Evolutionary conservation across 2,113 vertebrate species (phyloP).

Genomic region (Bettongia penicillata): DNA sequence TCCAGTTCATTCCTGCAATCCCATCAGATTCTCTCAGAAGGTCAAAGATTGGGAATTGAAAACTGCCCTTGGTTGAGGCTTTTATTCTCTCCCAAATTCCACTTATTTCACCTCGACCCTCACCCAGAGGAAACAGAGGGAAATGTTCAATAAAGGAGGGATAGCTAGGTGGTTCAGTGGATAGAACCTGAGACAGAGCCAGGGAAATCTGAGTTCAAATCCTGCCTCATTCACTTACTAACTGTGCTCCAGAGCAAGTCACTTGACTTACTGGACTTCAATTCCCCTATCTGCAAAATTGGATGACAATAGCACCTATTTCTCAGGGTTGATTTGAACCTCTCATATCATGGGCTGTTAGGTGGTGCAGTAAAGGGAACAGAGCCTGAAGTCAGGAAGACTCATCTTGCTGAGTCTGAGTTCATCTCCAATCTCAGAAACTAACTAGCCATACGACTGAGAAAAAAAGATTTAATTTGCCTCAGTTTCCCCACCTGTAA

Average conservation of each 20-base stretch:
- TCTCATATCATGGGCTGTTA: neutral
- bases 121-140: neutral
- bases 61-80: neutral
- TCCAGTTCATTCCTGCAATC: slow-evolving; percentile 59
- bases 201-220: neutral
- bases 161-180: neutral
- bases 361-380: too few species aligned
- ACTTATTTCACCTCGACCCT: neutral
- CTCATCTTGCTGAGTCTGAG: neutral
- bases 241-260: neutral
- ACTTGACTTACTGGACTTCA: neutral
- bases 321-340: neutral
- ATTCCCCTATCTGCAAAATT: neutral
- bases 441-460: neutral
- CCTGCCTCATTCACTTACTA: neutral
- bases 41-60: slow-evolving; percentile 35
- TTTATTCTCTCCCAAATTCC: slow-evolving; percentile 1
- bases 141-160: neutral
- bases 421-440: neutral
- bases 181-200: neutral
- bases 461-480: neutral
- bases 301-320: neutral
- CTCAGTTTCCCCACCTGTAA: neutral
- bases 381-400: neutral
- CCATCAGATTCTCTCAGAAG: slow-evolving; percentile 11